phyloP scores from a whole-genome alignment of 2,888 invertebrate species.

The Drosophila parthenogenetica region DNA sequence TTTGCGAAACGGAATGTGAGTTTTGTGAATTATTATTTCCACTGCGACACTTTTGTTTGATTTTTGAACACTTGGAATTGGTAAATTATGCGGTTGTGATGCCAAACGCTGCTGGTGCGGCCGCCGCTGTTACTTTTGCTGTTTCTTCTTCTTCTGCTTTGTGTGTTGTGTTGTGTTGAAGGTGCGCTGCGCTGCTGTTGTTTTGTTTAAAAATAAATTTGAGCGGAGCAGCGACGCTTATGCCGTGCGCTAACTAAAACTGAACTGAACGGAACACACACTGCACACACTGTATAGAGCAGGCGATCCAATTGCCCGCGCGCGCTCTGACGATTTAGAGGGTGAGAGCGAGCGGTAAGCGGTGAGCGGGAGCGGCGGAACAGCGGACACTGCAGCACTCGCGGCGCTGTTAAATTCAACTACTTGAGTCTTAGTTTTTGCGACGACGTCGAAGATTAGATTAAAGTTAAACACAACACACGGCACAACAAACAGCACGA shows the following conservation, averaged over 20 bases:
- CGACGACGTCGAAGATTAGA: conserved; percentile 46
- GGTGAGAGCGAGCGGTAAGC: background rate
- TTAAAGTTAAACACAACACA: conserved; percentile 46
- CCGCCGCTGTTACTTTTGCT: background rate
- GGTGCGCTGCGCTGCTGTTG: conserved; percentile 5
- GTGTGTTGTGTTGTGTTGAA: conserved; percentile 14
- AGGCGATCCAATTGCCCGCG: conserved; percentile 33
- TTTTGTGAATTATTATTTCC: conserved; percentile 1
- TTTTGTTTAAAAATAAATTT: conserved; percentile 68
- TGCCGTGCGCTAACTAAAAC: conserved; percentile 56
- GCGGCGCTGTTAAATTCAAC: conserved; percentile 39
- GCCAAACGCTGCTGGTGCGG: background rate
- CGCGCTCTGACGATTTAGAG: conserved; percentile 12
- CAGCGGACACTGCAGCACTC: conserved; percentile 19
- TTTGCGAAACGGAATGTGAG: conserved; percentile 32
- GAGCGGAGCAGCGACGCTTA: conserved; percentile 59
- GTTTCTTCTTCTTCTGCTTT: background rate
- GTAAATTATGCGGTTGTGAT: conserved; percentile 24
- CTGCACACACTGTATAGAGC: conserved; percentile 29
- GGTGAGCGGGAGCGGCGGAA: conserved; percentile 3
- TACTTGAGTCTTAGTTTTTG: conserved; percentile 46
- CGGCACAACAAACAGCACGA: conserved; percentile 14
- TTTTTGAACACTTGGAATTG: conserved; percentile 32
- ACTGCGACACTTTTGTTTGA: conserved; percentile 15
- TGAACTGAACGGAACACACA: conserved; percentile 48